phyloP scores from a whole-genome alignment of 2,888 invertebrate genomes.

The Diarsia brunnea region DNA sequence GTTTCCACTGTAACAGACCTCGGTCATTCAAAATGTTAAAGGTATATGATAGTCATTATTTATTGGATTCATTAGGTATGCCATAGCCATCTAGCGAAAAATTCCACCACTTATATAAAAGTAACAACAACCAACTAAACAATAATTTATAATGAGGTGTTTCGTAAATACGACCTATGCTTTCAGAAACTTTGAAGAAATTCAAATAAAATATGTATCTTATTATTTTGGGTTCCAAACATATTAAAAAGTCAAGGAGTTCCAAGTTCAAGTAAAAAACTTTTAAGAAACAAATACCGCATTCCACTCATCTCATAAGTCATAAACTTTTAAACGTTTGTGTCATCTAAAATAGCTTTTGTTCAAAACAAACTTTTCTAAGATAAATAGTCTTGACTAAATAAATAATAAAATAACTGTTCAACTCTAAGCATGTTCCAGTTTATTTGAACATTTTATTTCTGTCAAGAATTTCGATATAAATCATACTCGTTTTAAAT shows the following conservation, averaged over 20 bases:
- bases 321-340: constrained; percentile 38
- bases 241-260: constrained; percentile 7
- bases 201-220: neutral
- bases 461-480: constrained; percentile 23
- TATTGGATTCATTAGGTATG: too few species aligned
- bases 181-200: neutral
- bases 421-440: constrained; percentile 7
- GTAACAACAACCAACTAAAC: neutral
- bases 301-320: constrained; percentile 34
- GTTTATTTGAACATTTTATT: constrained; percentile 39
- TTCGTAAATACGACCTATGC: neutral
- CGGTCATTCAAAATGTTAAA: neutral
- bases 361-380: constrained; percentile 44
- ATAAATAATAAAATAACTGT: constrained; percentile 46
- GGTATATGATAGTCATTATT: neutral
- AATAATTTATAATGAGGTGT: neutral
- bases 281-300: constrained; percentile 29
- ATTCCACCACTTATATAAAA: neutral
- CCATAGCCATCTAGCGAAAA: neutral
- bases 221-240: neutral
- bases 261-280: neutral
- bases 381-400: constrained; percentile 40
- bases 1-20: neutral
- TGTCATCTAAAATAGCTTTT: constrained; percentile 36
- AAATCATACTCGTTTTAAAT: constrained; percentile 48